Evolutionary conservation across 2,113 vertebrate genomes (phyloP), one percentile per base, ranked within the genome.

Genomic region (Telmatochromis sp.): DNA sequence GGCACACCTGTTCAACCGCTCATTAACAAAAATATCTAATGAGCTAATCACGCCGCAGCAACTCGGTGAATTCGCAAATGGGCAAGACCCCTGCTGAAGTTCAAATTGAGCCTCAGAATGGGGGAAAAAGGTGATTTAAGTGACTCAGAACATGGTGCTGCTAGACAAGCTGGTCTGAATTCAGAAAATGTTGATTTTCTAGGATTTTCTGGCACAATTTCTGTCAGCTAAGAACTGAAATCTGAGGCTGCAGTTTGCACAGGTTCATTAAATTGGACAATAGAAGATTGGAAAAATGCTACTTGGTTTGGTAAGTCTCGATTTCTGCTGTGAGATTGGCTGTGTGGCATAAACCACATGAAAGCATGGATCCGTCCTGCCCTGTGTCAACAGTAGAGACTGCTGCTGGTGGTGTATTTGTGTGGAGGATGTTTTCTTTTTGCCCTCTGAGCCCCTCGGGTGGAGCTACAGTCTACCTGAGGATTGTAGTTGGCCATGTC

Each of bases 61-160:
- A 26, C 40, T 73, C 2, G 0, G 40, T 47, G 40, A 45, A 73
- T 9, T 71, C 6, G 3, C 37, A 45, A 26, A 73, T 75, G 6
- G 9, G 0, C 71, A 71, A 9, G 35, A 71, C n/a, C 12, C 7
- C 37, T 71, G 37, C 35, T 40, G 65, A 42, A 71, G n/a, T 71
- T 71, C n/a, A 75, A 47, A 28, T 9, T 47, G 23, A 47, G 14
- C 42, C 42, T 28, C 42, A 50, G 4, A 47, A 75, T 75, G 42
- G 1, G 9, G 9, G 0, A 17, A 19, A 73, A 28, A 4, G 15
- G 1, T 28, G 71, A 75, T 47, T 7, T 75, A 75, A 47, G 4
- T 19, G 9, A 42, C n/a, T 71, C 35, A 14, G 65, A 71, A 42
- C 65, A 42, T 19, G 15, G 23, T 75, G 42, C 40, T 47, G 14